Evolutionary conservation across 1,140 invertebrate species (phyloP), one percentile per base, ranked within the genome.

Genomic region (Drosophila subpulchrella): DNA sequence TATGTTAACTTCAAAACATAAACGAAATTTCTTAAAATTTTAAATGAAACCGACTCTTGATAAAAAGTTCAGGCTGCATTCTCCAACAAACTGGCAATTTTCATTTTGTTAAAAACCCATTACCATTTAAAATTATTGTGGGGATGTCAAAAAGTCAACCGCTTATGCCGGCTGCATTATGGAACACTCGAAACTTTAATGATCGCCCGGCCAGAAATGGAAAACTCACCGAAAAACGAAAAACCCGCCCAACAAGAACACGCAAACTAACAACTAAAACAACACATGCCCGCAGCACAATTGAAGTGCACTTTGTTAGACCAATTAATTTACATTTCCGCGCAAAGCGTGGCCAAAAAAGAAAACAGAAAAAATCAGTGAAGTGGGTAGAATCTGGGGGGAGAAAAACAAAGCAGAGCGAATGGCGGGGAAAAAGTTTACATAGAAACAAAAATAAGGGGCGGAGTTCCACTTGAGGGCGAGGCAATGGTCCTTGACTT

Each of bases 321-420:
- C 84, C 84, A 89, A 89, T 89, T 89, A 89, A 89, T 89, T 89
- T 89, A 89, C 84, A 89, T 89, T 89, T 89, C 84, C 84, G 85
- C 80, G 80, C 84, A 83, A 66, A 89, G 67, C 81, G 60, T 70
- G 58, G 60, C 58, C 70, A 34, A 78, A 81, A 78, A 42, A 36
- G 44, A 15, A 42, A 60, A 27, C 27, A 27, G 27, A 27, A 66
- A 58, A 39, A 60, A 11, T 30, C 27, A 6, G 48, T 51, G 48
- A 51, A 34, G 48, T 10, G 47, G 48, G 60, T 27, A 0, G 1
- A 3, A 6, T 10, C 7, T 20, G 20, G 20, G 32, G 46, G 62
- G 63, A n/a, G 65, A 48, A 54, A 66, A 46, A 46, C 58, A 67
- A 65, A 57, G n/a, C 58, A 24, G 46, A 46, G 44, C 36, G 41